A percentile compares a stretch with the other conserved stretches of the same genome.
Evolutionary conservation across 2,113 vertebrate genomes (phyloP).

Genomic region (Upupa epops): DNA sequence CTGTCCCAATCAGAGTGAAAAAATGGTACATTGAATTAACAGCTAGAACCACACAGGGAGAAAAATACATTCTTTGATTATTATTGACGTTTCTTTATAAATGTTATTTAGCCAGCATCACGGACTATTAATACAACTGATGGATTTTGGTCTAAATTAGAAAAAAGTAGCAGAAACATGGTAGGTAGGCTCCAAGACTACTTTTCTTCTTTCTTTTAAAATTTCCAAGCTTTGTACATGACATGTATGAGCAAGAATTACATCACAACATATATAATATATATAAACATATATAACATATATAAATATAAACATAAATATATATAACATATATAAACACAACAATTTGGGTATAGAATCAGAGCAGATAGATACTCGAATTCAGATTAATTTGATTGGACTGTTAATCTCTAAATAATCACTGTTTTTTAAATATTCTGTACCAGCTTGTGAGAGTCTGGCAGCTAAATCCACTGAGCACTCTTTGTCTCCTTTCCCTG

Average conservation of each 20-base stretch:
- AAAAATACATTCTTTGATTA: neutral
- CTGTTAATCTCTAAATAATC: neutral
- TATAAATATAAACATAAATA: too few relatives aligned
- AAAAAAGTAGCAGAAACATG: neutral
- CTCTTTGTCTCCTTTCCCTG: neutral
- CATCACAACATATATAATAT: neutral
- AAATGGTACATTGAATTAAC: neutral
- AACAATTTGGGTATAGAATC: neutral
- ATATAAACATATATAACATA: too few relatives aligned
- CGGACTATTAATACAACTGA: neutral
- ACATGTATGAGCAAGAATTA: conserved; percentile 1
- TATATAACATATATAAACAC: too few relatives aligned
- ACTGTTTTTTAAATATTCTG: neutral
- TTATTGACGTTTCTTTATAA: neutral
- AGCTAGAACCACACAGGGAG: neutral
- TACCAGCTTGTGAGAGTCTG: neutral
- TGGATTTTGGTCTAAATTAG: neutral
- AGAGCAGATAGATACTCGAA: neutral
- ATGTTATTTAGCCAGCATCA: neutral
- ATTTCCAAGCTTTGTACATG: neutral
- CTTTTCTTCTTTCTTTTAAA: conserved; percentile 2
- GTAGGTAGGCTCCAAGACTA: neutral
- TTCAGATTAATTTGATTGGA: conserved; percentile 15
- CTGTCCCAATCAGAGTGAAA: neutral
- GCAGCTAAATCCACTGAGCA: neutral